Base-by-base conservation (phyloP, 2,888 invertebrate genomes). In the Volucella inanis region DNA sequence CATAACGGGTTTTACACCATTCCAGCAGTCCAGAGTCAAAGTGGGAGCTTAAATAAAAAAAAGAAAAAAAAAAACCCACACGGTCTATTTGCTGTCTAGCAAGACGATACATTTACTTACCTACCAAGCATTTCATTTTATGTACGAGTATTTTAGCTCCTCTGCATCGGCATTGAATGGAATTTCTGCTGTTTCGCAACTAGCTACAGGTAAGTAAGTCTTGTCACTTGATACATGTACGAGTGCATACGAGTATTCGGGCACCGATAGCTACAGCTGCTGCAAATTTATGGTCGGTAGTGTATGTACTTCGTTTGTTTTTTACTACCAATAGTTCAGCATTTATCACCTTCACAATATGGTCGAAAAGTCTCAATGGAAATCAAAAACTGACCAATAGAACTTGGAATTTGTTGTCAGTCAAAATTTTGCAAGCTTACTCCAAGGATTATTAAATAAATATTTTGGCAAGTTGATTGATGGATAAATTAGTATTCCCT, bases 61-160 rank as follows among this genome's bases (percentile, higher is more conserved):
- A 22, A 22, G 2, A 22, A 61, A 70, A 68, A 74, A 38, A 57
- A 75, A 79, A 75, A 68, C 80, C 59, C 75, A 67, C 75, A 76
- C 84, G 80, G 84, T 80, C 80, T 80, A 80, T 80, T 84, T 84
- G 84, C 54, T 84, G 84, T 80, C 84, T 84, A 54, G 79, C 84
- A 84, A 80, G 84, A 75, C 68, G 52, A 61, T 70, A 75, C 64
- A 52, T 65, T 64, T 59, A 50, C 18, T 3, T 62, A n/a, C 55
- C 14, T 10, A 52, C 47, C 59, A 31, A 61, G 41, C 45, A 62
- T 43, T 62, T 43, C 43, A 11, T n/a, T 22, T 50, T 62, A 43
- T 68, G 31, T 55, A 31, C 31, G 47, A 39, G 59, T 52, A 82
- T 72, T 82, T 67, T 77, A 72, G 65, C 72, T 55, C 50, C 67